These are phyloP conservation scores for Nasua narica DNA, from an alignment of 2,797 vertebrate genomes.

Conservation along the genomic window DNA sequence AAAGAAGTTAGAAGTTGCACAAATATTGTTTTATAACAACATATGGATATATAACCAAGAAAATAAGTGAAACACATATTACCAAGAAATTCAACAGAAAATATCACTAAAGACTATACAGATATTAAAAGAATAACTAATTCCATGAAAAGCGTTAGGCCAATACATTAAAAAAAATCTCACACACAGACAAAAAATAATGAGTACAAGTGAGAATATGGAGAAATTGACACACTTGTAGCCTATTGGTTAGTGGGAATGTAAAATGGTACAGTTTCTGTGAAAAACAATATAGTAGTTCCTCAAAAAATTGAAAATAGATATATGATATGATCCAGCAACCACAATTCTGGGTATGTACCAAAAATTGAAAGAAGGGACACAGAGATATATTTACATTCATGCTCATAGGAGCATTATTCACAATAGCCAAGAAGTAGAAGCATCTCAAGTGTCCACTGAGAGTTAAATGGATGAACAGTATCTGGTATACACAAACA, in stretches of 20 bases:
- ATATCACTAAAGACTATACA: not conserved
- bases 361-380: not conserved
- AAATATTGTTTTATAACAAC: not conserved
- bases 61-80: not conserved
- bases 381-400: not conserved
- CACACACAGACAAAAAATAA: too few relatives aligned
- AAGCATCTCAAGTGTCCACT: too few relatives aligned
- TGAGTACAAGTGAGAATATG: not conserved
- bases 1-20: not conserved
- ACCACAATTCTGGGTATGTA: not conserved
- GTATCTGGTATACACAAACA: too few relatives aligned
- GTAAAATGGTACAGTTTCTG: not conserved
- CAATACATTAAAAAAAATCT: not conserved
- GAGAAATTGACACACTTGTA: not conserved
- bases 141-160: not conserved
- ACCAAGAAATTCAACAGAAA: not conserved
- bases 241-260: not conserved
- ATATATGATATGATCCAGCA: not conserved
- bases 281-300: not conserved
- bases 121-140: not conserved
- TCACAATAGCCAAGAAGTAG: too few relatives aligned
- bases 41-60: not conserved
- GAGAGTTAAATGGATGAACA: too few relatives aligned
- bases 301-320: not conserved
- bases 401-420: not conserved